Evolutionary conservation across 2,113 vertebrate species (phyloP).

Genomic region (Empidonax traillii): DNA sequence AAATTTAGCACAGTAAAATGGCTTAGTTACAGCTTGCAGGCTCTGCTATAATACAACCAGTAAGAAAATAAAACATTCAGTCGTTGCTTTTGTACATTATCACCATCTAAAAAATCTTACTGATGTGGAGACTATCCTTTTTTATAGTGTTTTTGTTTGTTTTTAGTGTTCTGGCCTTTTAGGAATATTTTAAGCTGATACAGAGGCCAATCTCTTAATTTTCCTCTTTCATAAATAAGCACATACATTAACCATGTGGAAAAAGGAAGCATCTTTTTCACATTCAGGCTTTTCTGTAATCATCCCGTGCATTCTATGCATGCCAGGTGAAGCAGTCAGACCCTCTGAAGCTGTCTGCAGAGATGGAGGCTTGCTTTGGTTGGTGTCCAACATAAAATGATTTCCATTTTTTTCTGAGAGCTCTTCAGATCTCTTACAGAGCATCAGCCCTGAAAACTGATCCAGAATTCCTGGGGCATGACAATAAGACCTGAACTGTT

Average conservation of each 20-base stretch:
- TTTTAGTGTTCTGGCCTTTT: not conserved
- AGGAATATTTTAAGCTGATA: not conserved
- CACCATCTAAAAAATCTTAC: not conserved
- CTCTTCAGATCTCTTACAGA: not conserved
- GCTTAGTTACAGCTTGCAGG: not conserved
- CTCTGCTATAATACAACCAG: not conserved
- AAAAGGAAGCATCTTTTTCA: not conserved
- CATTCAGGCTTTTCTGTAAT: not conserved
- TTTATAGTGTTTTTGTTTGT: not conserved
- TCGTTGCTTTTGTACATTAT: not conserved
- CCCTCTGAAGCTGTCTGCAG: not conserved
- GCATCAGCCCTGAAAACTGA: not conserved
- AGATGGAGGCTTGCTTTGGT: not conserved
- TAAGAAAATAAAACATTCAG: not conserved
- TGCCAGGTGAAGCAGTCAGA: not conserved
- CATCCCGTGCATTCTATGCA: not conserved
- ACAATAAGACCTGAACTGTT: not conserved
- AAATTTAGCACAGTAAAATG: not conserved
- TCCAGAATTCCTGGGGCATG: not conserved
- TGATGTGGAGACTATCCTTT: not conserved
- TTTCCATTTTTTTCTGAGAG: not conserved
- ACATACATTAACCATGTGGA: not conserved
- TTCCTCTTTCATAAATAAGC: not conserved
- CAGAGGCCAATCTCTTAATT: not conserved
- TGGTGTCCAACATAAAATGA: not conserved